These are phyloP conservation scores for Rhimphoctona megacephalus DNA, from an alignment of 2,888 invertebrate genomes.

Conservation along the genomic window DNA sequence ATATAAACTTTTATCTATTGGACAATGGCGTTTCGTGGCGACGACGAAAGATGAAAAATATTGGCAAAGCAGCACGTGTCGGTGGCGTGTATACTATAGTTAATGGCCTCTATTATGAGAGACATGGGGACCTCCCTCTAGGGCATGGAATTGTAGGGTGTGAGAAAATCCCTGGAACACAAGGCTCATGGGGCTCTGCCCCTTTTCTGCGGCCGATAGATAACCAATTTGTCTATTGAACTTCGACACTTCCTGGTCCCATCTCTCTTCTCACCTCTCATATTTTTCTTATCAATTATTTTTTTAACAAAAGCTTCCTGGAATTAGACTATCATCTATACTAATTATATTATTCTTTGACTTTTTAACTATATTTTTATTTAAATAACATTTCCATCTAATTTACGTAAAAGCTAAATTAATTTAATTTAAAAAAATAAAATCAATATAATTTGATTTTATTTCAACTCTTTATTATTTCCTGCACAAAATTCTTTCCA, in stretches of 20 bases:
- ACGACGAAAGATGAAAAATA: conserved; percentile 77
- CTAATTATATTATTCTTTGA: not conserved
- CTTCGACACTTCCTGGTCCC: not conserved
- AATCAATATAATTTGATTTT: no score
- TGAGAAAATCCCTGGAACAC: conserved; percentile 15
- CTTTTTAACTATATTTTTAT: no score
- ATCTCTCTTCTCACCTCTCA: not conserved
- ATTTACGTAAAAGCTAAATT: not conserved
- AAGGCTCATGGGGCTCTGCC: conserved; percentile 4
- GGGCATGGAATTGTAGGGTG: conserved; percentile 3
- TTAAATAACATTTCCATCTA: no score
- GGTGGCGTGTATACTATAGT: conserved; percentile 75
- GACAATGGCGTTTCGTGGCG: conserved; percentile 4
- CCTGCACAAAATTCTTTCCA: not conserved
- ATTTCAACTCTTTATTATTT: not conserved
- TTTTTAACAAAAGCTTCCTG: not conserved
- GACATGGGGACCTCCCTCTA: conserved; percentile 41
- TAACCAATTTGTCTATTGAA: conserved; percentile 11
- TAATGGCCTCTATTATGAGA: conserved; percentile 80
- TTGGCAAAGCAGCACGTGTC: conserved; percentile 76
- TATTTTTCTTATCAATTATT: not conserved
- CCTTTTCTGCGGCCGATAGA: not conserved
- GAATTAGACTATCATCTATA: not conserved
- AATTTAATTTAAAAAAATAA: not conserved
- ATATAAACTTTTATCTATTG: not conserved